These are phyloP conservation scores for Sternotherus odoratus DNA, from an alignment of 2,797 vertebrate genomes.

Conservation along the genomic window DNA sequence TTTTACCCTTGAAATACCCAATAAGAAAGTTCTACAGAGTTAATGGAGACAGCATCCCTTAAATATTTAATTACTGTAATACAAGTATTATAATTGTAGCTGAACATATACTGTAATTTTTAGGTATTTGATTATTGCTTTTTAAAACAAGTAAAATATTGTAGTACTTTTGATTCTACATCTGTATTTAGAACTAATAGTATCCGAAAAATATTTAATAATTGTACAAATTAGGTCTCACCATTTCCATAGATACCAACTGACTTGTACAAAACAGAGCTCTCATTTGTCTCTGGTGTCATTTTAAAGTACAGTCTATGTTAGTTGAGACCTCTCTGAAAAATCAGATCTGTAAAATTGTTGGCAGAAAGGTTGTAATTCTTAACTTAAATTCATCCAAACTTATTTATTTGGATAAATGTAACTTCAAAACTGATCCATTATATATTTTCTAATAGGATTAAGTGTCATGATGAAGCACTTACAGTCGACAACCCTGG, in stretches of 20 bases:
- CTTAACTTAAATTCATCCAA: background rate
- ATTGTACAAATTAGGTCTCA: background rate
- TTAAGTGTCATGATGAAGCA: background rate
- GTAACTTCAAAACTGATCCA: background rate
- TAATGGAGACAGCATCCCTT: background rate
- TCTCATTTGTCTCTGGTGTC: background rate
- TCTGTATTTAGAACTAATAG: background rate
- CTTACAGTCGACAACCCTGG: background rate
- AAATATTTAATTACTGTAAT: background rate
- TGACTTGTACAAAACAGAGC: background rate
- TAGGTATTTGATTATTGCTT: background rate
- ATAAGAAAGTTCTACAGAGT: background rate
- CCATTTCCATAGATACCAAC: background rate
- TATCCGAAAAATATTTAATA: background rate
- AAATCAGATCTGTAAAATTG: background rate
- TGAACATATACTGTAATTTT: background rate
- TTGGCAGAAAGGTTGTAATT: background rate
- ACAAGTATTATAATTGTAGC: background rate
- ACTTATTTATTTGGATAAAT: background rate
- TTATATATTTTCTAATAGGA: background rate
- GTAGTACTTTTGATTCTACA: background rate
- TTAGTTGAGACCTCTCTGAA: background rate
- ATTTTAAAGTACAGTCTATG: background rate
- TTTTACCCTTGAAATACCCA: conserved; percentile 40
- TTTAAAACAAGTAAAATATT: conserved; percentile 4